Evolutionary conservation across 1,140 invertebrate species (phyloP).

Genomic region (Caerostris extrusa): DNA sequence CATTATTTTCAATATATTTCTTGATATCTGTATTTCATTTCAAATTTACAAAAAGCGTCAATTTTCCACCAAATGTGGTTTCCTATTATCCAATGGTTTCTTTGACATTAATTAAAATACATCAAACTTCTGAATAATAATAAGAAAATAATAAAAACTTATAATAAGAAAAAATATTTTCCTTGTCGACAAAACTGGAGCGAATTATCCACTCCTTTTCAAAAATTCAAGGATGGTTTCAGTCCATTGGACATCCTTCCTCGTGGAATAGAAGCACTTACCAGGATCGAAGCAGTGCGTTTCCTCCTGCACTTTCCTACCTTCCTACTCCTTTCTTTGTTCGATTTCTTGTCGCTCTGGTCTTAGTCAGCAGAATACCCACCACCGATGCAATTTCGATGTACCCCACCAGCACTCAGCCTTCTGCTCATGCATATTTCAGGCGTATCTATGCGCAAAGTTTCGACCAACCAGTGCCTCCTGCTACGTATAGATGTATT

Average conservation of each 20-base stretch:
- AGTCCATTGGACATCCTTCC: neutral
- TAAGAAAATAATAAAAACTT: too few species aligned
- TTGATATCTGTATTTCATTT: too few species aligned
- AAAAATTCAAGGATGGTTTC: neutral
- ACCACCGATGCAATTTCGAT: slow-evolving; percentile 24
- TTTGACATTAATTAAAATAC: neutral
- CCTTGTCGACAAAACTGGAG: neutral
- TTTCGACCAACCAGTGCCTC: neutral
- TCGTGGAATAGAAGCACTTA: neutral
- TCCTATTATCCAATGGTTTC: neutral
- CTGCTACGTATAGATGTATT: slow-evolving; percentile 15
- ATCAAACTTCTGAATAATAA: neutral
- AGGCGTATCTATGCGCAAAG: neutral
- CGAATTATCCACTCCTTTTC: neutral
- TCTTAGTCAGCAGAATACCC: slow-evolving; percentile 29
- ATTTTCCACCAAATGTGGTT: neutral
- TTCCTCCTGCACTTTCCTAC: slow-evolving; percentile 3
- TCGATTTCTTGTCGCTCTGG: slow-evolving; percentile 15
- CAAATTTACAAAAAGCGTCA: neutral
- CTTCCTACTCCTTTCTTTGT: slow-evolving; percentile 26
- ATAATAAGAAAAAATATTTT: neutral
- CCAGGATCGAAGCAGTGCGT: neutral
- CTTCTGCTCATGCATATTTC: slow-evolving; percentile 41
- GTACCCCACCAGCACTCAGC: slow-evolving; percentile 9
- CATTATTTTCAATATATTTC: too few species aligned